Evolutionary conservation across 1,140 invertebrate species (phyloP), one percentile per base, ranked within the genome.

Genomic region (Ostrea edulis): DNA sequence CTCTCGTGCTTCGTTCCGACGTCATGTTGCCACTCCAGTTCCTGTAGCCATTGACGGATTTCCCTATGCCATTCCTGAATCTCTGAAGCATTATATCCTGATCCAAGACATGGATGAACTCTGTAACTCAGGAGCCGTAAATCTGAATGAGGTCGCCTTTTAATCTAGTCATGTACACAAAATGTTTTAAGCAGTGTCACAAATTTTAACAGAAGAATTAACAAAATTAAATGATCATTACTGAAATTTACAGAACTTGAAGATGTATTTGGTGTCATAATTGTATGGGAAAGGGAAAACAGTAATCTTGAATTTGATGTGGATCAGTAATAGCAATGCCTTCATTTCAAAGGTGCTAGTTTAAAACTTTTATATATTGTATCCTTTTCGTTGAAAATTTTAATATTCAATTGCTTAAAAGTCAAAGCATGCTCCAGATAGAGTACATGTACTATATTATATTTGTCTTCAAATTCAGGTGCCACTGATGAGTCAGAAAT

Each of bases 1-100:
- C 17, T 90, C 89, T 14, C 88, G 91, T 8, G 51, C 89, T n/a
- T 77, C 84, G 14, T 65, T 90, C 52, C 87, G 90, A n/a, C 68
- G 17, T 52, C 86, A 83, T 14, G n/a, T 86, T n/a, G 22, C 9
- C 17, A 83, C 54, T 55, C 81, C 82, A 52, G 87, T 91, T n/a
- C 35, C 71, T 53, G 25, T 85, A 29, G 65, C 85, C 11, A 84
- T 90, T 1, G 22, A 84, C 20, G 82, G 84, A 20, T 53, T 90
- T 9, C 85, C 85, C 8, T 86, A 77, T 29, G 68, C 68, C 35
- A 52, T 89, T 25, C 85, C 85, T 4, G 85, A 86, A 29, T 86
- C 51, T n/a, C 85, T 86, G 29, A 86, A 86, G 52, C 54, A 22
- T 9, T 86, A 86, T 68, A 35, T 86, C 8, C 20, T 86, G 29